Evolutionary conservation across 2,888 invertebrate genomes (phyloP).

Genomic region (Anoncus sp.): DNA sequence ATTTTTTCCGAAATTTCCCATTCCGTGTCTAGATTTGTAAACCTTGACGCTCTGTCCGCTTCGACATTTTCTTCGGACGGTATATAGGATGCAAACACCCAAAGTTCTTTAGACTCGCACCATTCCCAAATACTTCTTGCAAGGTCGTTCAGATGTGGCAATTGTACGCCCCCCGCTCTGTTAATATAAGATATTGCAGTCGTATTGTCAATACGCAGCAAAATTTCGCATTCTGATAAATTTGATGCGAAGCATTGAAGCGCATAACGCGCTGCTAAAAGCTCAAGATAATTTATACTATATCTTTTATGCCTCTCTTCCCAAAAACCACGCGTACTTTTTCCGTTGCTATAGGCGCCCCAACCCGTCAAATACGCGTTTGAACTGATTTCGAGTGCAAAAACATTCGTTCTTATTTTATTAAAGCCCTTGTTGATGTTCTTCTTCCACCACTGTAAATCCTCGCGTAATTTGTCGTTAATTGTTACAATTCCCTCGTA

Average conservation of each 20-base stretch:
- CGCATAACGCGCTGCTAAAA: conserved; percentile 7
- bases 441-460: conserved; percentile 27
- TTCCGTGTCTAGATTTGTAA: conserved; percentile 33
- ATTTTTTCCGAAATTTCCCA: conserved; percentile 33
- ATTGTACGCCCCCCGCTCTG: conserved; percentile 28
- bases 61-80: conserved; percentile 44
- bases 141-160: conserved; percentile 24
- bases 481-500: conserved; percentile 22
- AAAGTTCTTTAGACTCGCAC: conserved; percentile 14
- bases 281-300: conserved; percentile 17
- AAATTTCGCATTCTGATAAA: conserved; percentile 27
- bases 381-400: conserved; percentile 23
- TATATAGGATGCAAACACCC: conserved; percentile 46
- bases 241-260: conserved; percentile 17
- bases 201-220: conserved; percentile 23
- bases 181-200: conserved; percentile 34
- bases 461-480: conserved; percentile 16
- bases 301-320: conserved; percentile 5
- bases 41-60: conserved; percentile 41
- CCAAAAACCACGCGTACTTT: background rate
- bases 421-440: conserved; percentile 19
- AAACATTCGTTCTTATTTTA: conserved; percentile 17
- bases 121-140: conserved; percentile 25
- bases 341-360: conserved; percentile 16
- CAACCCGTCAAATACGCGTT: conserved; percentile 22